phyloP scores from a whole-genome alignment of 2,888 invertebrate genomes.

The Melangyna quadrimaculata region DNA sequence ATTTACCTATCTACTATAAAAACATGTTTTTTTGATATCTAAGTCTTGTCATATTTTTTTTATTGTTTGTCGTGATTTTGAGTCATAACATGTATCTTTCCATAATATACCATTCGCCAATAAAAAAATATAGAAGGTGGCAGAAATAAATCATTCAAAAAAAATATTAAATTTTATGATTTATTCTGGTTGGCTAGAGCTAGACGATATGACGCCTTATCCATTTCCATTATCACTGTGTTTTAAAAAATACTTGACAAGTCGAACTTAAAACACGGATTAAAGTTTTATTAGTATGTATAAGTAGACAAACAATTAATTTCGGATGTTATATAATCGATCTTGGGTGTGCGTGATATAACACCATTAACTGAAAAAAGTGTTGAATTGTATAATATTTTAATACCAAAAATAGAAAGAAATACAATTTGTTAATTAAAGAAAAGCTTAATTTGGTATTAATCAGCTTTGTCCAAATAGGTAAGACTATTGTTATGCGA shows the following conservation, averaged over 20 bases:
- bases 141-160: conserved; percentile 5
- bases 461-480: neutral
- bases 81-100: neutral
- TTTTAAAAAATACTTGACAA: neutral
- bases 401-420: neutral
- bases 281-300: neutral
- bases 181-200: conserved; percentile 6
- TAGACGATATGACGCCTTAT: conserved; percentile 8
- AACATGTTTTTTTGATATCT: neutral
- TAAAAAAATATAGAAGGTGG: conserved; percentile 10
- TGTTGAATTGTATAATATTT: neutral
- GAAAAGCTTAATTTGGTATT: neutral
- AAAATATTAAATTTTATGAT: conserved; percentile 4
- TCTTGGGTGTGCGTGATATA: neutral
- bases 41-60: neutral
- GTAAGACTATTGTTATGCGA: neutral
- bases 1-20: no score
- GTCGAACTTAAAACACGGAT: neutral
- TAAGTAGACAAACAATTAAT: neutral
- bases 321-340: neutral
- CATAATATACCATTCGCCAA: neutral
- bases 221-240: neutral
- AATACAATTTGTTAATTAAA: neutral
- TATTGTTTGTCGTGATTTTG: neutral
- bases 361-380: neutral